A percentile compares a stretch with the other conserved stretches of the same genome.
These are phyloP conservation scores for Sylvia borin DNA, from an alignment of 2,797 vertebrate species.

Conservation along the genomic window DNA sequence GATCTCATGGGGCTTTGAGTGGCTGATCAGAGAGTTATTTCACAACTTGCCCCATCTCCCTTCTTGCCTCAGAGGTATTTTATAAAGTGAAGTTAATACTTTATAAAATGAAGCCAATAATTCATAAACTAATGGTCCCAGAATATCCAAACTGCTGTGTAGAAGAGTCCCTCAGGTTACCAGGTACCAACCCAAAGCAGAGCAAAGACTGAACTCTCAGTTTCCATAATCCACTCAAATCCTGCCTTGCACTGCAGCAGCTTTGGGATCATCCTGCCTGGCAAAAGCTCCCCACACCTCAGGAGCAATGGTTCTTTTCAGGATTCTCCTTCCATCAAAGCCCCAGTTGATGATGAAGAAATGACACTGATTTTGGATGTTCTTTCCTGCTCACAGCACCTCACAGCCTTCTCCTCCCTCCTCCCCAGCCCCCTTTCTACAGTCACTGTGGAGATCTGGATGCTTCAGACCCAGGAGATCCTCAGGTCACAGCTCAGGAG, in stretches of 20 bases:
- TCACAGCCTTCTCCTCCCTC: not conserved
- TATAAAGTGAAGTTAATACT: not conserved
- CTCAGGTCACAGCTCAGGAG: not conserved
- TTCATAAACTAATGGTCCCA: not conserved
- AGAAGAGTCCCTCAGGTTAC: not conserved
- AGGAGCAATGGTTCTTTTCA: not conserved
- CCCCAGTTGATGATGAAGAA: not conserved
- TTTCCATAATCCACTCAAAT: not conserved
- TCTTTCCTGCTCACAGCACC: not conserved
- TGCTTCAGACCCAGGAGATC: not conserved
- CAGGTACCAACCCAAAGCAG: not conserved
- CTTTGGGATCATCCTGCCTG: not conserved
- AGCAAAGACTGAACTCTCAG: not conserved
- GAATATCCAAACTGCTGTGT: not conserved
- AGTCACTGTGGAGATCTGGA: not conserved
- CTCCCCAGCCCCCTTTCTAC: not conserved
- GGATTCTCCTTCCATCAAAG: not conserved
- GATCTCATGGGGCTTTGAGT: not conserved
- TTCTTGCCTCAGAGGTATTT: slow-evolving; percentile 10
- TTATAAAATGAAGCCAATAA: not conserved
- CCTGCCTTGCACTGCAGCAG: not conserved
- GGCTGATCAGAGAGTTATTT: slow-evolving; percentile 8
- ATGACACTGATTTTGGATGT: not conserved
- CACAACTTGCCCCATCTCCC: not conserved
- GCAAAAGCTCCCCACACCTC: not conserved